Evolutionary conservation across 2,113 vertebrate species (phyloP).

Genomic region (Circaetus gallicus): DNA sequence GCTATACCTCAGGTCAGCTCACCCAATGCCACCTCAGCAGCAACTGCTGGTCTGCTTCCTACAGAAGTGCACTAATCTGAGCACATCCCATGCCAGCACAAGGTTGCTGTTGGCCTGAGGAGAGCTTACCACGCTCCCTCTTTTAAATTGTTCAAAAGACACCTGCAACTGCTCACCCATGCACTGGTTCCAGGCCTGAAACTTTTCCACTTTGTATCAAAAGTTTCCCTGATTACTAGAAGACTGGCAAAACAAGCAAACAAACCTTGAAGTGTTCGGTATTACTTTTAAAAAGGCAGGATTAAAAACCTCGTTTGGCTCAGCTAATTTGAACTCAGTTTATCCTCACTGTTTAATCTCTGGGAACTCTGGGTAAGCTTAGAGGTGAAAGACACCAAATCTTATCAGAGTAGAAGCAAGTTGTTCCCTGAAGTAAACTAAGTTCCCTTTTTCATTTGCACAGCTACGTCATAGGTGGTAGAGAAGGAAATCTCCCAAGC

Average conservation of each 20-base stretch:
- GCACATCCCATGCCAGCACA: neutral
- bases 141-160: neutral
- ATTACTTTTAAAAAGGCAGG: neutral
- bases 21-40: neutral
- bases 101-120: neutral
- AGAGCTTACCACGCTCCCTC: neutral
- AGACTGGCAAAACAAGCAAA: neutral
- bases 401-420: constrained; percentile 34
- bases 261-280: neutral
- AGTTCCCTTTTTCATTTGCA: constrained; percentile 53
- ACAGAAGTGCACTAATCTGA: neutral
- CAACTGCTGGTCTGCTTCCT: neutral
- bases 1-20: neutral
- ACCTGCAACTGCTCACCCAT: neutral
- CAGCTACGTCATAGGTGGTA: constrained; percentile 46
- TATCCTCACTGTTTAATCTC: neutral
- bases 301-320: neutral
- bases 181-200: neutral
- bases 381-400: constrained; percentile 24
- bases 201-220: neutral
- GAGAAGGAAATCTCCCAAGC: constrained; percentile 46
- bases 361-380: neutral
- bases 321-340: neutral
- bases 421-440: constrained; percentile 47
- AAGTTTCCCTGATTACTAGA: neutral